Evolutionary conservation across 2,888 invertebrate genomes (phyloP), one percentile per base, ranked within the genome.

Genomic region (Ypsolopha sequella): DNA sequence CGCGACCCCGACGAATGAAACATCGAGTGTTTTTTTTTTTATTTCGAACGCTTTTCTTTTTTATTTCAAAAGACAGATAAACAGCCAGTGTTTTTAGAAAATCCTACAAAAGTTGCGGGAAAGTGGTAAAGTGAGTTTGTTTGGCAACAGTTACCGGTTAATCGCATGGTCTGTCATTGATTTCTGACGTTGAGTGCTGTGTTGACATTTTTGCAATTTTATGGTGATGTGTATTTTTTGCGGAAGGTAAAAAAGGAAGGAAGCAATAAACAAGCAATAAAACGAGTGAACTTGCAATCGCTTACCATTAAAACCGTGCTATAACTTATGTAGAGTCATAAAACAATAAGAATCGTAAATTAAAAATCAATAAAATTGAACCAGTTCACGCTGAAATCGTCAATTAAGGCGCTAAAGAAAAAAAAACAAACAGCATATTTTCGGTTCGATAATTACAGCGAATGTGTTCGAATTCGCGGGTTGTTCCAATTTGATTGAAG

Each of bases 401-500:
- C 34, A 24, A 24, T 45, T 45, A 33, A 45, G 7, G n/a, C n/a
- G 33, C n/a, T n/a, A 45, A 45, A 13, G n/a, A 47, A 11, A 35
- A 13, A 38, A 8, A 36, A 14, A 38, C 7, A 9, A 11, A 36
- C 6, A 11, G 14, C 1, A 11, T 6, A 9, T 7, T 24, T 11
- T 36, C 14, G 7, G 10, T 47, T 36, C 14, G 11, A 36, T 38
- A 38, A 47, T 47, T 43, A 43, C 35, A 14, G 8, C 14, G 14
- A n/a, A 33, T 10, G 59, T 60, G 61, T 61, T 57, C 50, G 55
- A 64, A 67, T 63, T 61, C 57, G 59, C 67, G 60, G 66, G 62
- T 64, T 61, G 62, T 63, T 66, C 33, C 58, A 62, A 63, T 68
- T 64, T 73, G 74, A 76, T 73, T 70, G 74, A 76, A 70, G 63